Evolutionary conservation across 2,113 vertebrate genomes (phyloP), one percentile per base, ranked within the genome.

Genomic region (Coreoperca whiteheadi): DNA sequence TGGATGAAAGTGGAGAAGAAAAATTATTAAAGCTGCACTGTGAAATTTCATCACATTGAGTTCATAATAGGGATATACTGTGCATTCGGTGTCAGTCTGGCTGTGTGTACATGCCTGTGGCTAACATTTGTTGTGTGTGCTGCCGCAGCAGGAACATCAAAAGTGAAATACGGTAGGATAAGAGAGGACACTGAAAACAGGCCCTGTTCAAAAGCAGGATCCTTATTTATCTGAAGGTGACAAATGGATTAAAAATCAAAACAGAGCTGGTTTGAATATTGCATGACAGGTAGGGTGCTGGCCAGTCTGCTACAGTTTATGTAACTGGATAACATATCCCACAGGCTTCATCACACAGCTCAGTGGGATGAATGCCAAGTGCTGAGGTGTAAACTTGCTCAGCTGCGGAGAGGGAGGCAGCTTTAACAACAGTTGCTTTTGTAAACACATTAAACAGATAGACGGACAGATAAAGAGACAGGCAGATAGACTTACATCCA

Each of bases 401-500:
- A 11, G 46, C 61, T 74, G 73, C 57, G 25, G 51, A 71, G 63
- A 74, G 65, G 9, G 16, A 60, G 69, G 56, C 79, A 37, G 66
- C 65, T 65, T 84, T 61, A 80, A 80, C 73, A 82, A 75, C 66
- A 82, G 78, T 30, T 54, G 77, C 73, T 72, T 81, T 84, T 69
- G 71, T 84, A 77, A 81, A 81, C 64, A 82, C 59, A 39, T 67
- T 64, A 51, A 39, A 76, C 37, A 83, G 41, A 79, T 48, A 59
- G 70, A n/a, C 2, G 39, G 39, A 60, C 18, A 30, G 54, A 15
- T 0, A 11, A 30, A 39, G 28, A 65, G 59, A 5, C 34, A 25
- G 83, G 56, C 28, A n/a, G 65, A 6, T 2, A 23, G 69, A 93
- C 98, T 98, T 94, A 99, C 98, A 34, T 99, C 98, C 87, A 99